Percentiles rank a stretch among this genome's conserved stretches.
These are phyloP conservation scores for Danionella dracula DNA, from an alignment of 2,797 vertebrate species.

Conservation along the genomic window DNA sequence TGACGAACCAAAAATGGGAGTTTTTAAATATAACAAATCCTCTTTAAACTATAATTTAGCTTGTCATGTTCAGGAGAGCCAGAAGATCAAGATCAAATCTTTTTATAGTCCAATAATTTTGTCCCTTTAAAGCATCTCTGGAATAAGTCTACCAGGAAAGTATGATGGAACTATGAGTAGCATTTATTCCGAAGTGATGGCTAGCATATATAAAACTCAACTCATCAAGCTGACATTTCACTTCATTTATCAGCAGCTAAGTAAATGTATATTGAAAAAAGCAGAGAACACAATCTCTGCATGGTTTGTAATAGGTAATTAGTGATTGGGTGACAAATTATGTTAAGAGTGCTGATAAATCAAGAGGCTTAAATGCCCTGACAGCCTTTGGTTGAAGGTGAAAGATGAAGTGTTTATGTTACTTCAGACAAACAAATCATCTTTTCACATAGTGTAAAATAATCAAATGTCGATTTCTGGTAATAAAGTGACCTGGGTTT, in stretches of 20 bases:
- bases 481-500: constrained; percentile 40
- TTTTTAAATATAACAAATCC: too few relatives aligned
- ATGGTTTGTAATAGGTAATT: constrained; percentile 63
- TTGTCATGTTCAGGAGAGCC: too few relatives aligned
- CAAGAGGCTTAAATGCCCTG: constrained; percentile 54
- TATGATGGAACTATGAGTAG: neutral
- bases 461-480: constrained; percentile 55
- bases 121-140: too few relatives aligned
- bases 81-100: too few relatives aligned
- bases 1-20: too few relatives aligned
- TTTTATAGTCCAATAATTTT: too few relatives aligned
- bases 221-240: constrained; percentile 1
- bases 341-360: constrained; percentile 63
- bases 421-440: constrained; percentile 33
- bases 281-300: constrained; percentile 39
- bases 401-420: constrained; percentile 44
- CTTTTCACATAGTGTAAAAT: constrained; percentile 44
- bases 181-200: constrained; percentile 2
- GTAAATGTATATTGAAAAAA: constrained; percentile 38
- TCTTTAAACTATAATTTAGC: too few relatives aligned
- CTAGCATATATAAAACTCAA: neutral
- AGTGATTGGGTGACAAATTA: constrained; percentile 58
- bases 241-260: too few relatives aligned
- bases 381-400: constrained; percentile 21
- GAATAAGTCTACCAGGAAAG: too few relatives aligned